A percentile compares a stretch with the other conserved stretches of the same genome.
Evolutionary conservation across 2,888 invertebrate genomes (phyloP).

Genomic region (Eupelmus urozonus): DNA sequence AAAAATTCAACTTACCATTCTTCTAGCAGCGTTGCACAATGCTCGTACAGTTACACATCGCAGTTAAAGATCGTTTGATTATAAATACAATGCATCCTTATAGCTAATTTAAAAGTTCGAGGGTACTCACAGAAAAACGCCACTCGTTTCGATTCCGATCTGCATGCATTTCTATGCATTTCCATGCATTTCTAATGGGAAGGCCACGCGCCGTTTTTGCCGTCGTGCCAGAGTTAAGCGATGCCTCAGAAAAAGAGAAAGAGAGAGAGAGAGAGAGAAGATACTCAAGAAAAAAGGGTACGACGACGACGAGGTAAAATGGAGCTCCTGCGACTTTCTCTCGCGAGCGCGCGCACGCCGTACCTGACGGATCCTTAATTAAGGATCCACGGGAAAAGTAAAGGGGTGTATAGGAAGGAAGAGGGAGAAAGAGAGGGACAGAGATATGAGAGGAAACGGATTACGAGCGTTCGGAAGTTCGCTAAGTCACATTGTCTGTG

Average conservation of each 20-base stretch:
- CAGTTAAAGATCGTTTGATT: constrained; percentile 55
- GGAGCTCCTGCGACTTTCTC: constrained; percentile 60
- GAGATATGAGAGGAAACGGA: constrained; percentile 51
- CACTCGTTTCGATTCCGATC: constrained; percentile 57
- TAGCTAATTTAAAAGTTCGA: constrained; percentile 64
- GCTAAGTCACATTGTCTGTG: constrained; percentile 38
- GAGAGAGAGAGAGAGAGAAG: constrained; percentile 45
- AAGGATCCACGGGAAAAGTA: constrained; percentile 62
- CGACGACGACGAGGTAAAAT: too few relatives aligned
- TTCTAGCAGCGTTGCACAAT: too few relatives aligned
- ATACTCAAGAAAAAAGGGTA: too few relatives aligned
- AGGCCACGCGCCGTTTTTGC: constrained; percentile 9
- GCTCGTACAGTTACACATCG: too few relatives aligned
- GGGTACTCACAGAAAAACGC: constrained; percentile 55
- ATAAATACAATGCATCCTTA: constrained; percentile 61
- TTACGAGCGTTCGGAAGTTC: constrained; percentile 46
- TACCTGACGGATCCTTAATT: constrained; percentile 71
- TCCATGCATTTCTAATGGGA: constrained; percentile 71
- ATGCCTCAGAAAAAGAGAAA: constrained; percentile 56
- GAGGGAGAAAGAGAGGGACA: constrained; percentile 34
- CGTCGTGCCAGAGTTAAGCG: constrained; percentile 59
- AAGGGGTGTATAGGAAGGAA: background rate
- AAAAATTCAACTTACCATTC: too few relatives aligned
- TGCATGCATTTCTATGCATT: constrained; percentile 66
- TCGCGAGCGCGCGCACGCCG: too few relatives aligned